Conservation (phyloP, 2,113 vertebrate genomes). For the Nannospalax galili region DNA sequence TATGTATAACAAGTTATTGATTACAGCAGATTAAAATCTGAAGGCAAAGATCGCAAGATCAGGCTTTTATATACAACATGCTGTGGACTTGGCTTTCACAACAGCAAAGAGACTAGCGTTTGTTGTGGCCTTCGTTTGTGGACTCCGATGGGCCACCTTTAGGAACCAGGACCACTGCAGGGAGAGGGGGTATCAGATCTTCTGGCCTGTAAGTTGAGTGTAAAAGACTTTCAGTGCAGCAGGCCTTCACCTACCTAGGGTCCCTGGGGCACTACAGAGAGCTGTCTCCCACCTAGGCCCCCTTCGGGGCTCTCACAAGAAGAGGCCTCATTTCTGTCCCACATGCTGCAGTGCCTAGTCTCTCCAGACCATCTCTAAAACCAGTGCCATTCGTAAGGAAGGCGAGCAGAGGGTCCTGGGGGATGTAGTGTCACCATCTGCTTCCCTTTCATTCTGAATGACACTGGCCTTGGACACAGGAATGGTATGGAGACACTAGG, state of each 20-base stretch:
- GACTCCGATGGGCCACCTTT: not conserved
- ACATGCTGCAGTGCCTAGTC: not conserved
- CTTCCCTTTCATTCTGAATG: too few species aligned
- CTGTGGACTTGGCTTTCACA: not conserved
- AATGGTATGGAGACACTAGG: too few species aligned
- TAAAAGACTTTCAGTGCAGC: not conserved
- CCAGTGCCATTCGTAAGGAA: not conserved
- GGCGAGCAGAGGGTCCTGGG: not conserved
- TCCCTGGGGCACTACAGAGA: not conserved
- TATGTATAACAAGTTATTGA: slow-evolving; percentile 81
- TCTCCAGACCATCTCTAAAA: accelerated
- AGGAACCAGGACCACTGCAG: not conserved
- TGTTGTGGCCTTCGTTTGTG: not conserved
- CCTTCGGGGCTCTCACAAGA: not conserved
- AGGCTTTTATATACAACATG: not conserved
- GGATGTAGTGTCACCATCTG: too few species aligned
- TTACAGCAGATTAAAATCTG: slow-evolving; percentile 69
- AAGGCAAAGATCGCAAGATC: not conserved
- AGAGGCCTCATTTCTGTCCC: accelerated
- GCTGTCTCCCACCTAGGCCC: not conserved
- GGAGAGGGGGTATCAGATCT: not conserved
- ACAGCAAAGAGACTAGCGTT: not conserved
- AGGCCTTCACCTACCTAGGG: not conserved
- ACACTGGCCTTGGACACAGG: too few species aligned
- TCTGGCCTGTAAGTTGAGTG: not conserved